A percentile compares a stretch with the other conserved stretches of the same genome.
Evolutionary conservation across 2,797 vertebrate genomes (phyloP).

Genomic region (Thalassophryne amazonica): DNA sequence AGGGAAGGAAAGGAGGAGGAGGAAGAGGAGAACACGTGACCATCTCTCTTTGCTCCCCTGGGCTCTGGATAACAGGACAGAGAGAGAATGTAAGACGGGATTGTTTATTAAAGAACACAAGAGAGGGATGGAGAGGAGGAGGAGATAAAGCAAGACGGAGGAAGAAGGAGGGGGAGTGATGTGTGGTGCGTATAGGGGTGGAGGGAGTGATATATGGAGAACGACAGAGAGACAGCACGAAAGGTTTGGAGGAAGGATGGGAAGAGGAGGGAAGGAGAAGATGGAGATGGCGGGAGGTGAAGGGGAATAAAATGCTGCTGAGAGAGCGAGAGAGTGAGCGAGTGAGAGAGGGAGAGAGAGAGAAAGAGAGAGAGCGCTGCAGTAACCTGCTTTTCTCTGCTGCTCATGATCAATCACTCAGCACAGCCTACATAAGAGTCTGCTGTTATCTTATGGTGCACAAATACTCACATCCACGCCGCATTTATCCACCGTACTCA

Average conservation of each 20-base stretch:
- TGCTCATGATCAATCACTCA: slow-evolving; percentile 74
- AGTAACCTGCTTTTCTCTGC: slow-evolving; percentile 77
- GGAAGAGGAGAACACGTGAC: slow-evolving; percentile 57
- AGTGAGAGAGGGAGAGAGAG: slow-evolving; percentile 25
- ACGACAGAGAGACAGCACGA: slow-evolving; percentile 19
- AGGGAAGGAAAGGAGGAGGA: slow-evolving; percentile 23
- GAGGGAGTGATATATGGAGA: slow-evolving; percentile 44
- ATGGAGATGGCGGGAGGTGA: slow-evolving; percentile 38
- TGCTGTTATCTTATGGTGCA: slow-evolving; percentile 28
- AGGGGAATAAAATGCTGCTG: too few species aligned
- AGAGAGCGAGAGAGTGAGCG: slow-evolving; percentile 34
- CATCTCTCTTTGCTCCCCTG: slow-evolving; percentile 56
- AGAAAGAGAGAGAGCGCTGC: slow-evolving; percentile 52
- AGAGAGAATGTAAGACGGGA: slow-evolving; percentile 34
- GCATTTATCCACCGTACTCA: slow-evolving; percentile 21
- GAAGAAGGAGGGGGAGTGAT: slow-evolving; percentile 39
- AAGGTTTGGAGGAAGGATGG: slow-evolving; percentile 18
- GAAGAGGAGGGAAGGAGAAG: slow-evolving; percentile 23
- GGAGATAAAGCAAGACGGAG: slow-evolving; percentile 24
- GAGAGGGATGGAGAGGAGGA: slow-evolving; percentile 36
- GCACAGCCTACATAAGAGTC: slow-evolving; percentile 56
- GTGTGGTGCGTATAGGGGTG: slow-evolving; percentile 1
- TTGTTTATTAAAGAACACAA: slow-evolving; percentile 30
- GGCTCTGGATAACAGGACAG: slow-evolving; percentile 63
- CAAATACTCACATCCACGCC: slow-evolving; percentile 12